Base-by-base conservation (phyloP, 1,140 invertebrate genomes). In the Ephestia elutella region DNA sequence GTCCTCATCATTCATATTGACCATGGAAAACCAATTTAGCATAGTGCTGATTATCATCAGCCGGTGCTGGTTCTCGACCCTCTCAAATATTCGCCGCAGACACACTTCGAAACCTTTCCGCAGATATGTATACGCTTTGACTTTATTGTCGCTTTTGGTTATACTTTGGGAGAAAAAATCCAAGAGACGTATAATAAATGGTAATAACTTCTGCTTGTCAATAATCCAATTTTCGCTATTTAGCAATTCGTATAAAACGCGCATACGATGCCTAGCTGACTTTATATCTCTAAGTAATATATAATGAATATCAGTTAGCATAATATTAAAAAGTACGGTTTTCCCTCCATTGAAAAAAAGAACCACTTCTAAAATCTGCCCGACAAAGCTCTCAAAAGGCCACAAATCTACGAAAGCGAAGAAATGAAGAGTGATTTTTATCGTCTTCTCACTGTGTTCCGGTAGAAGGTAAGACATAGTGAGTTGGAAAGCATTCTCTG, bases 191-290 rank as follows among this genome's bases (percentile, higher is more conserved):
- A 86, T 74, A 0, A 91, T 63, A 19, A 80, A 75, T 10, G 71
- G 69, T 18, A 78, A 57, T 5, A 89, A 68, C 2, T 62, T 30
- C 19, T 86, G 76, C 5, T 82, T 65, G 35, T 83, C 82, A 30
- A 83, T 73, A n/a, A 84, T 67, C 90, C 91, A 92, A 17, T 83
- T 63, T 28, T 89, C 81, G 57, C 73, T 64, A 21, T 89, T 76
- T 5, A 91, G 64, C 0, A 90, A 68, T 56, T 89, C 85, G 20
- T 90, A 89, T 0, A 91, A 63, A 8, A 91, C 80, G 68, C 86
- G 74, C 17, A 90, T 78, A 11, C 73, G 63, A 62, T 80, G 69
- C 19, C 77, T 62, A 0, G 76, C 72, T 13, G 68, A 66, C 20
- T 64, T 66, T 0, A 77, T 51, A 54, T 79, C 69, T 5, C 10